phyloP scores from a whole-genome alignment of 2,797 vertebrate genomes.

The Bradypus variegatus region DNA sequence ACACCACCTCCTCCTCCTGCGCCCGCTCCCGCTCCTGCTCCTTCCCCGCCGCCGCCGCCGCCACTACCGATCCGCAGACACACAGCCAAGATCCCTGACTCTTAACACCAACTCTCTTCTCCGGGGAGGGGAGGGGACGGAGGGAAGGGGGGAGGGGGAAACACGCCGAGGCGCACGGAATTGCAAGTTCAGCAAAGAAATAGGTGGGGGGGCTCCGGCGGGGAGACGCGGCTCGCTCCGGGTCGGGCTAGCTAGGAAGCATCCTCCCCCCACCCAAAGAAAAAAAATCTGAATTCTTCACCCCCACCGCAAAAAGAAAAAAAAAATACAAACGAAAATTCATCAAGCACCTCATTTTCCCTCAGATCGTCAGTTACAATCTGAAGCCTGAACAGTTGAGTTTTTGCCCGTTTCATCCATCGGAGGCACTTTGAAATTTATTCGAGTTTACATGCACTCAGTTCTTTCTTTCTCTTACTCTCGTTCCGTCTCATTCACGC shows the following conservation, averaged over 20 bases:
- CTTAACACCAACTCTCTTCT: slow-evolving; percentile 70
- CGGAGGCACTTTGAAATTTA: slow-evolving; percentile 62
- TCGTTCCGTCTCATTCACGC: slow-evolving; percentile 36
- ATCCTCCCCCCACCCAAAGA: not conserved
- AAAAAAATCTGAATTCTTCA: slow-evolving; percentile 10
- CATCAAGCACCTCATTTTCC: slow-evolving; percentile 62
- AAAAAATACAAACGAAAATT: slow-evolving; percentile 42
- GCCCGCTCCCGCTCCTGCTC: slow-evolving; percentile 32
- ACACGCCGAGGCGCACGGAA: slow-evolving; percentile 61
- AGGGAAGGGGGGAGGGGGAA: slow-evolving; percentile 50
- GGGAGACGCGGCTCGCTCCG: slow-evolving; percentile 36
- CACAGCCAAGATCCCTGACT: slow-evolving; percentile 65
- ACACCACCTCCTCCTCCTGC: slow-evolving; percentile 19
- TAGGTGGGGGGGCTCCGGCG: slow-evolving; percentile 56
- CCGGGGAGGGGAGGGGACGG: slow-evolving; percentile 63
- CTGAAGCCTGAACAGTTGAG: slow-evolving; percentile 50
- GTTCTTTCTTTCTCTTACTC: slow-evolving; percentile 50
- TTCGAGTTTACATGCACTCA: slow-evolving; percentile 50
- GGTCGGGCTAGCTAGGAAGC: slow-evolving; percentile 36
- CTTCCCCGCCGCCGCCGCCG: slow-evolving; percentile 49
- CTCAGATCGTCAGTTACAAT: slow-evolving; percentile 56
- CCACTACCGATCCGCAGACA: slow-evolving; percentile 55
- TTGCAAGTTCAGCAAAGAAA: slow-evolving; percentile 71
- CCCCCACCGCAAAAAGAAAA: slow-evolving; percentile 23
- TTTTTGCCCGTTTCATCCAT: slow-evolving; percentile 42